These are phyloP conservation scores for Mimumesa dahlbomi DNA, from an alignment of 2,888 invertebrate species.

Conservation along the genomic window DNA sequence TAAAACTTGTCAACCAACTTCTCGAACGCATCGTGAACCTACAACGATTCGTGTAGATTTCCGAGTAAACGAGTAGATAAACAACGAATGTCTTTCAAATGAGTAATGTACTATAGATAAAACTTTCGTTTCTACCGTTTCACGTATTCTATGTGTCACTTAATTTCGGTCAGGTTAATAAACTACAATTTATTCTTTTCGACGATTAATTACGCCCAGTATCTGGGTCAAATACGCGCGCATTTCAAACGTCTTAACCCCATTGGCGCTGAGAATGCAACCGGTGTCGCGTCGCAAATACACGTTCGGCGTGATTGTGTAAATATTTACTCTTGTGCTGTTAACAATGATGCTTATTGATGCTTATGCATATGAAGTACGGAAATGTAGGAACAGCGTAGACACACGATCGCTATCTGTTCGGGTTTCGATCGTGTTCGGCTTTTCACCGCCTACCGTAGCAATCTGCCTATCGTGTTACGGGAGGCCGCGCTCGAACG, in stretches of 20 bases:
- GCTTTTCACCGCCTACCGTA: slow-evolving; percentile 40
- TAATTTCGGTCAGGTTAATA: too few relatives aligned
- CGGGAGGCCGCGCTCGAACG: slow-evolving; percentile 20
- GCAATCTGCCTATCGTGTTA: slow-evolving; percentile 20
- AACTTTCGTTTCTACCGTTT: too few relatives aligned
- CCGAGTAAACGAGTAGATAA: too few relatives aligned
- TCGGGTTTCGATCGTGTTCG: slow-evolving; percentile 25
- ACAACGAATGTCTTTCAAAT: too few relatives aligned
- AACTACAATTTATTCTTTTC: slow-evolving; percentile 3
- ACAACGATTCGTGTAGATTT: too few relatives aligned
- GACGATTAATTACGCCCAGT: slow-evolving; percentile 23
- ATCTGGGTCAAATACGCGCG: slow-evolving; percentile 30
- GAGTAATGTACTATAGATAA: too few relatives aligned
- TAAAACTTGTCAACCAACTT: slow-evolving; percentile 22
- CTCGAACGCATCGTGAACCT: not conserved
- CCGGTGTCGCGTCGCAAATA: not conserved
- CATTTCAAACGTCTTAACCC: slow-evolving; percentile 32
- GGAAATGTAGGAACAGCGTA: slow-evolving; percentile 4
- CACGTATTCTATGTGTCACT: too few relatives aligned
- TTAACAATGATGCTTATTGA: not conserved
- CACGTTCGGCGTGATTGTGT: too few relatives aligned
- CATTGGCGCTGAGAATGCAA: slow-evolving; percentile 20
- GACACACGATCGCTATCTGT: slow-evolving; percentile 27
- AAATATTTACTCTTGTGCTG: slow-evolving; percentile 11
- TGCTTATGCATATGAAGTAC: not conserved